phyloP scores from a whole-genome alignment of 2,888 invertebrate genomes.

The Xestobium rufovillosum region DNA sequence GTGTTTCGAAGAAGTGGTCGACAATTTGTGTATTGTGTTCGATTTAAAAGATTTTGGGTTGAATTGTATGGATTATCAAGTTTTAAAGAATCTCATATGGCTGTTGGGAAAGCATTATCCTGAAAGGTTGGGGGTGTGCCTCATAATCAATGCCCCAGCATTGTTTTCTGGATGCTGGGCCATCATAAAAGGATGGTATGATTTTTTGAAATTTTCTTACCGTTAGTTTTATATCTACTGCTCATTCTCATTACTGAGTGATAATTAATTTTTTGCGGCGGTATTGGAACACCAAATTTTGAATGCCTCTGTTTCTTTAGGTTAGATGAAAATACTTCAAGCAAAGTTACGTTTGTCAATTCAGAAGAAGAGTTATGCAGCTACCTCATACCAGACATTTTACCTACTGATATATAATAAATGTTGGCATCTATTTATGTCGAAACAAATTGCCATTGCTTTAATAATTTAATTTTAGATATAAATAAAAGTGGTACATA shows the following conservation, averaged over 20 bases:
- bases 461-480: no score
- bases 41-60: constrained; percentile 67
- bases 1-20: constrained; percentile 72
- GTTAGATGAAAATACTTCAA: constrained; percentile 70
- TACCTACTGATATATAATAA: constrained; percentile 63
- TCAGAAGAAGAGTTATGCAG: constrained; percentile 64
- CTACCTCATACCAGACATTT: constrained; percentile 69
- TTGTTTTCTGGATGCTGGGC: constrained; percentile 74
- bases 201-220: constrained; percentile 5
- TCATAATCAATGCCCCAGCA: constrained; percentile 65
- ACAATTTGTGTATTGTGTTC: constrained; percentile 73
- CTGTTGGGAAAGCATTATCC: constrained; percentile 69
- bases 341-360: constrained; percentile 65
- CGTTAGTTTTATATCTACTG: neutral
- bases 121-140: constrained; percentile 67
- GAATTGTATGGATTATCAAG: constrained; percentile 73
- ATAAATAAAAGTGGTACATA: no score
- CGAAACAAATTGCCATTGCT: no score
- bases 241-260: no score
- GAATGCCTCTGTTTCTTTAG: constrained; percentile 45
- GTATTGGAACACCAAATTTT: no score
- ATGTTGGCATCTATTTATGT: no score
- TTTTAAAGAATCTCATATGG: constrained; percentile 73
- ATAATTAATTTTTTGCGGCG: neutral
- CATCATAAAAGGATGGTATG: constrained; percentile 65